Evolutionary conservation across 2,797 vertebrate species (phyloP), one percentile per base, ranked within the genome.

Genomic region (Podarcis siculus): DNA sequence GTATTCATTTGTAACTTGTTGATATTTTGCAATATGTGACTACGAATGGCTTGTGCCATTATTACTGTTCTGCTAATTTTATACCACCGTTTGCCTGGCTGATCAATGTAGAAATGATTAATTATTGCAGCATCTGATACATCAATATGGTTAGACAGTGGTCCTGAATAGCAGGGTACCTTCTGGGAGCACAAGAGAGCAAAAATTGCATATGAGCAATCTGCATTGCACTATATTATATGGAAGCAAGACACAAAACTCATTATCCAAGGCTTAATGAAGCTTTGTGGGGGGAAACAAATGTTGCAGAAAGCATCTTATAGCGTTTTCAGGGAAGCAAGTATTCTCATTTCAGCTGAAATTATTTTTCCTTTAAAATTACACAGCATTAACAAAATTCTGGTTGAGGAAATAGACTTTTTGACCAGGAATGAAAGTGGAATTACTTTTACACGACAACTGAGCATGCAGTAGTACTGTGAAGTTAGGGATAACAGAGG

Each of bases 101-200:
- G 89, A 89, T 93, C 85, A 78, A 91, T 95, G 90, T 92, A 92
- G 92, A 90, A 85, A 93, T 87, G 42, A 90, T 92, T 94, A 92
- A 95, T 95, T 95, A 91, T 79, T 85, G 76, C 91, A 82, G 83
- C 94, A 94, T 95, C 93, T 95, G 94, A 90, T 91, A 45, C 0
- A 0, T 93, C 93, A 88, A 79, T 94, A 92, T 94, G 90, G 83
- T 87, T 55, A 79, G 69, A 79, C 91, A 89, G 89, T 82, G 79
- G 79, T n/a, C 92, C 55, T 92, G 69, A 92, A 93, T 89, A 92
- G 84, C 89, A 91, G 85, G 90, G 72, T 32, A 79, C 45, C 86
- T 93, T 93, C 90, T 87, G 58, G 86, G 91, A 90, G 86, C 91
- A 84, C 78, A 79, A 92, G 49, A 89, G 45, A 86, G 3, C 55